Evolutionary conservation across 2,797 vertebrate species (phyloP), one percentile per base, ranked within the genome.

Genomic region (Pseudochirops cupreus): DNA sequence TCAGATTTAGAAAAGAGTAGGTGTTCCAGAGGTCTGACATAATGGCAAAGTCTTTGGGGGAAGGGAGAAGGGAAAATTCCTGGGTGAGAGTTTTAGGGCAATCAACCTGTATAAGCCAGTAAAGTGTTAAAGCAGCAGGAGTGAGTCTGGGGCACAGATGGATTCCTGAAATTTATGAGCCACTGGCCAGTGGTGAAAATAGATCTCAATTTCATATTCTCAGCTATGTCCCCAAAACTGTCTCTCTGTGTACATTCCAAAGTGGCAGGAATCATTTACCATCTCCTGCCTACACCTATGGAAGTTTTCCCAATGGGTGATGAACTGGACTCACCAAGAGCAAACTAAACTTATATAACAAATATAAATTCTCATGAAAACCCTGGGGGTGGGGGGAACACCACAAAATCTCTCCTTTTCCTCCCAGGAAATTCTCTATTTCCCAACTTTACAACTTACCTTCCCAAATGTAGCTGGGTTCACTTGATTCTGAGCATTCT

Each of bases 381-480:
- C n/a, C 0, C 67, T 39, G 5, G 33, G 29, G 12, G 29, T 4
- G n/a, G n/a, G n/a, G 5, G 6, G 16, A 67, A n/a, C 13, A 67
- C 62, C 12, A 74, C n/a, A 46, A 67, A n/a, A 67, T 29, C 29
- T 2, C 4, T 62, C 67, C 82, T 56, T 31, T 53, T 24, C 12
- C 59, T 24, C 56, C 92, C 55, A 53, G 1, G 13, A 18, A 87
- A 92, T 26, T 91, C 29, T 29, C 16, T 53, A 53, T 58, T 57
- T 90, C 33, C 18, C 13, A 7, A 10, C 33, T 67, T 92, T 9
- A 28, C 24, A n/a, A 33, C 92, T 10, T 97, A 99, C 98, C 98
- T 98, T 99, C 95, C 98, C 98, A 97, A 98, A 99, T 1, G 95
- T 98, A 93, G 98, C 97, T 31, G 97, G 95, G 74, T 98, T 98